phyloP scores from a whole-genome alignment of 2,113 vertebrate genomes.

The Lamprologus sp. region DNA sequence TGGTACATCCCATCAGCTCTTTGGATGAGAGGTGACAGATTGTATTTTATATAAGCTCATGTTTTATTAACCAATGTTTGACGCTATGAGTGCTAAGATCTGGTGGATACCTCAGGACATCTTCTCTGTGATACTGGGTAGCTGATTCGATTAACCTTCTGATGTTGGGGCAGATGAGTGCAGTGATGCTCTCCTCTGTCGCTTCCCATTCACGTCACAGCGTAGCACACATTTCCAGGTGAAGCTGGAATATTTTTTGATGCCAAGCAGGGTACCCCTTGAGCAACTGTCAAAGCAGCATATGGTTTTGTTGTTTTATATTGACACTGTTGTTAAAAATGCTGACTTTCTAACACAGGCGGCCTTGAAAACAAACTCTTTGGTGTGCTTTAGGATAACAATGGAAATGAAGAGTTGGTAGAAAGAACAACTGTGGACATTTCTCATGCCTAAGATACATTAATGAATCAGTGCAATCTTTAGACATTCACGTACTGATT shows the following conservation, averaged over 20 bases:
- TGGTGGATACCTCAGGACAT: neutral
- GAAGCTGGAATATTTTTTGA: slow-evolving; percentile 5
- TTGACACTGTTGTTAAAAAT: neutral
- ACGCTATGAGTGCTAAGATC: neutral
- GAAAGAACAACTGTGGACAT: neutral
- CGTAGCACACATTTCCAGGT: neutral
- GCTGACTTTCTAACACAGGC: neutral
- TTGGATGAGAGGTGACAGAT: neutral
- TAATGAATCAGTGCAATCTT: neutral
- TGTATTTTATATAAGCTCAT: neutral
- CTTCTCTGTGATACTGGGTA: neutral
- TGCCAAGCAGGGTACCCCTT: neutral
- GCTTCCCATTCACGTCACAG: neutral
- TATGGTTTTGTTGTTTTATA: neutral
- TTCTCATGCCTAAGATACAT: neutral
- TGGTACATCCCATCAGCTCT: neutral
- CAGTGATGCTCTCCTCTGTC: neutral
- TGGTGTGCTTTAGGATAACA: neutral
- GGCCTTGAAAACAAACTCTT: neutral
- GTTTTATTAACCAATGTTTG: neutral
- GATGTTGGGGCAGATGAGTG: neutral
- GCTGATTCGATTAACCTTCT: neutral
- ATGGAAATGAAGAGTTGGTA: neutral
- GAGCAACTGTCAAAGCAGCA: neutral
- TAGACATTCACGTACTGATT: neutral